A percentile compares a stretch with the other conserved stretches of the same genome.
Conservation (phyloP, 2,113 vertebrate genomes). For the Lucifuga dentata region DNA sequence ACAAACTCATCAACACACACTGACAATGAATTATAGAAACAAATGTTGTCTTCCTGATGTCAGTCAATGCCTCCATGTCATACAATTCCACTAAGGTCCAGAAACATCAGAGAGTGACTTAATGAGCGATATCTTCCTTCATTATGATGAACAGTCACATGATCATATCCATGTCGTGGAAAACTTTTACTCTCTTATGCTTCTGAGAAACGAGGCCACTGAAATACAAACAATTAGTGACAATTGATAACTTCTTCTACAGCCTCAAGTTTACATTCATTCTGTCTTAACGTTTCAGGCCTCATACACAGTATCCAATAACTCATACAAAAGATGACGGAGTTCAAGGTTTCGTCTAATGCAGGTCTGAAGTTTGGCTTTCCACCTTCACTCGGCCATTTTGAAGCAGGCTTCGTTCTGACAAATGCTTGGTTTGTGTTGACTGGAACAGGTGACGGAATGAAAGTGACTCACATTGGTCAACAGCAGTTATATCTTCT, state of each 20-base stretch:
- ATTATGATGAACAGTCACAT: no score
- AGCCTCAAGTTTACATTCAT: constrained; percentile 59
- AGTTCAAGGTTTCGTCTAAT: constrained; percentile 32
- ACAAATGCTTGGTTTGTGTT: constrained; percentile 12
- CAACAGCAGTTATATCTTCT: constrained; percentile 5
- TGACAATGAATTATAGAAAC: no score
- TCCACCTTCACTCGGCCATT: background rate
- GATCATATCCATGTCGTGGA: background rate
- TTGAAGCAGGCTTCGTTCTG: no score
- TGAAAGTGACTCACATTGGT: constrained; percentile 7
- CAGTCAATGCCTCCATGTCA: no score
- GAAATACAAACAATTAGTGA: constrained; percentile 32
- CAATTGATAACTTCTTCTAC: constrained; percentile 2
- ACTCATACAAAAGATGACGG: constrained; percentile 15
- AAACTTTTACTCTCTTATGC: constrained; percentile 1
- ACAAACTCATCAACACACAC: no score
- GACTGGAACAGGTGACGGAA: background rate
- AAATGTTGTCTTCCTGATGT: no score
- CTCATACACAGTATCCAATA: background rate
- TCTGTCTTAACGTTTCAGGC: constrained; percentile 40
- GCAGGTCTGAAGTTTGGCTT: constrained; percentile 31
- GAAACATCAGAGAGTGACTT: no score
- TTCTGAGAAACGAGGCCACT: constrained; percentile 35
- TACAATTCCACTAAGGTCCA: no score
- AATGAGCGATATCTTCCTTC: no score